Evolutionary conservation across 2,113 vertebrate species (phyloP), one percentile per base, ranked within the genome.

Genomic region (Zosterops pallidus): DNA sequence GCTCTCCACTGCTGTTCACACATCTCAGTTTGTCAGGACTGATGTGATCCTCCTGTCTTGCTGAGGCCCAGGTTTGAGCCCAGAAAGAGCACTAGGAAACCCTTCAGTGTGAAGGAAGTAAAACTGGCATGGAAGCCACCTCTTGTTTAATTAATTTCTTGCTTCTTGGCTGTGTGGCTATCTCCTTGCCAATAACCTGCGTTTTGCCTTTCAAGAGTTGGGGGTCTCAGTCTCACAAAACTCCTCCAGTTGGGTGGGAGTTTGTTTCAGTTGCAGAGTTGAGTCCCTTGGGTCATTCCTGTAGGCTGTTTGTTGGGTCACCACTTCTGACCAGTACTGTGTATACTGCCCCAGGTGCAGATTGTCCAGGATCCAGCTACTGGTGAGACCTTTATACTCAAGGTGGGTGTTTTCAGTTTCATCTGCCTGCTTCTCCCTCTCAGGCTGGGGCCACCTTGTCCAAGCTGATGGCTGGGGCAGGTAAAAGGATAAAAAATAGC

Each of bases 371-470:
- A 99, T 89, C 98, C 98, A 23, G 97, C 97, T 83, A 98, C 98
- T 39, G 99, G 98, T 86, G 98, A 98, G 85, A 99, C 97, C 17
- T 99, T 99, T 97, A 97, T 99, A 68, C 98, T 99, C 26, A 99
- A 99, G 99, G 99, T 99, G 97, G 79, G 98, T 97, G 71, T 53
- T 62, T 9, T 37, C 52, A 59, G 25, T 53, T 91, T 67, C 29
- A 35, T 79, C 71, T 77, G 11, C 63, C 37, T 87, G 35, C 35
- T 52, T 74, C 74, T 82, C 12, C 47, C 35, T 53, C n/a, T 62
- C 42, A 17, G 55, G 28, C 42, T 33, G 64, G 37, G 53, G 41
- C 41, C 46, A 85, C 31, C n/a, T 84, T 87, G 50, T 78, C 82
- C 50, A 46, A 90, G 47, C 20, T 50, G 46, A 9, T 2, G 3